phyloP scores from a whole-genome alignment of 2,797 vertebrate genomes.

The Ceyx erithaca region DNA sequence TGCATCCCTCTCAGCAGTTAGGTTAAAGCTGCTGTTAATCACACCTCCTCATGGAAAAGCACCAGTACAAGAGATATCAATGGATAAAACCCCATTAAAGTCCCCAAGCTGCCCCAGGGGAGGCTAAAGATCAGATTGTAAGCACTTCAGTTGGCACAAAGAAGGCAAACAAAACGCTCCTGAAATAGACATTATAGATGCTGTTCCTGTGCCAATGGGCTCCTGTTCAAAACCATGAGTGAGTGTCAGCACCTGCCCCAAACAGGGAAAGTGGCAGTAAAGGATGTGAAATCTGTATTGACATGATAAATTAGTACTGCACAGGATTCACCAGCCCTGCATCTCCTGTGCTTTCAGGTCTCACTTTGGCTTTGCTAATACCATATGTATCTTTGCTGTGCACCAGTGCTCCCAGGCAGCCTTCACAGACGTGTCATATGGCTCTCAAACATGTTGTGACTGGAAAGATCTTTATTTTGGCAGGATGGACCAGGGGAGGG shows the following conservation, averaged over 20 bases:
- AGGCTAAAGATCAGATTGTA: neutral
- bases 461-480: slow-evolving; percentile 39
- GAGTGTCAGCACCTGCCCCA: neutral
- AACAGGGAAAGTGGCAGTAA: neutral
- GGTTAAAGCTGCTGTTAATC: neutral
- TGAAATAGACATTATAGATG: neutral
- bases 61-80: neutral
- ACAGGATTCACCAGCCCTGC: neutral
- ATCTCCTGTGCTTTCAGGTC: neutral
- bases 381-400: neutral
- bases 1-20: neutral
- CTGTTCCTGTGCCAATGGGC: neutral
- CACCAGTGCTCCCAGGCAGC: slow-evolving; percentile 2
- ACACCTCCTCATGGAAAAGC: neutral
- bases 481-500: neutral
- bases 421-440: slow-evolving; percentile 25
- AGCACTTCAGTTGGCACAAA: neutral
- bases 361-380: neutral
- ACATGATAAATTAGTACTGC: neutral
- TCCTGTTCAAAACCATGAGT: neutral
- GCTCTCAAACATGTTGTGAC: slow-evolving; percentile 44
- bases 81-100: neutral
- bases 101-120: neutral
- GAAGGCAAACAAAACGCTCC: neutral
- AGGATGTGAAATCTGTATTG: neutral